These are phyloP conservation scores for Rhabdomys dilectus DNA, from an alignment of 2,113 vertebrate species.

Conservation along the genomic window DNA sequence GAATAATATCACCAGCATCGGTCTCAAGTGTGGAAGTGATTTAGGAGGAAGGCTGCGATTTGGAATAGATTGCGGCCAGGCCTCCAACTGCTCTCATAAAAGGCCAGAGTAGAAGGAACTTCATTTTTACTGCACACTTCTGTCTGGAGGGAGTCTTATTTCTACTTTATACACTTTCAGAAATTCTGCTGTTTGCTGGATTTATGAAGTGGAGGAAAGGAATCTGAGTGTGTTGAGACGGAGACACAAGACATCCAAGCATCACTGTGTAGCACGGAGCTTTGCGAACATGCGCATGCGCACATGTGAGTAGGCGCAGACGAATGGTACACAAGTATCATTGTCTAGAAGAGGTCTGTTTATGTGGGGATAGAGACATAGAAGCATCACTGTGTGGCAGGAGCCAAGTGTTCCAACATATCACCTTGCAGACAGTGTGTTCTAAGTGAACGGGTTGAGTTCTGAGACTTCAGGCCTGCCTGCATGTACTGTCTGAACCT, in stretches of 20 bases:
- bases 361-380: not conserved
- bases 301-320: not conserved
- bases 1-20: constrained; percentile 51
- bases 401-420: too few relatives aligned
- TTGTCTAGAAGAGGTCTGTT: not conserved
- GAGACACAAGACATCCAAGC: constrained; percentile 58
- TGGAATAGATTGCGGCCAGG: constrained; percentile 59
- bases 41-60: constrained; percentile 48
- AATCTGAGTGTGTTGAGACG: constrained; percentile 51
- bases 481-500: accelerated
- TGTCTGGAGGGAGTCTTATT: constrained; percentile 83
- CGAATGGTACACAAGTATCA: not conserved
- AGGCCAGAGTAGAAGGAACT: constrained; percentile 68
- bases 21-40: constrained; percentile 50
- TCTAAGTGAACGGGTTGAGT: accelerated
- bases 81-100: constrained; percentile 68
- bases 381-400: not conserved
- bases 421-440: too few relatives aligned
- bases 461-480: not conserved
- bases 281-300: too few relatives aligned
- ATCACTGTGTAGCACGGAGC: not conserved
- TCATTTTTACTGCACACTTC: constrained; percentile 69
- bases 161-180: constrained; percentile 77
- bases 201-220: constrained; percentile 79
- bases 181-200: constrained; percentile 75